Percentiles rank a stretch among this genome's conserved stretches.
phyloP scores from a whole-genome alignment of 2,113 vertebrate genomes.

The Caracal caracal region DNA sequence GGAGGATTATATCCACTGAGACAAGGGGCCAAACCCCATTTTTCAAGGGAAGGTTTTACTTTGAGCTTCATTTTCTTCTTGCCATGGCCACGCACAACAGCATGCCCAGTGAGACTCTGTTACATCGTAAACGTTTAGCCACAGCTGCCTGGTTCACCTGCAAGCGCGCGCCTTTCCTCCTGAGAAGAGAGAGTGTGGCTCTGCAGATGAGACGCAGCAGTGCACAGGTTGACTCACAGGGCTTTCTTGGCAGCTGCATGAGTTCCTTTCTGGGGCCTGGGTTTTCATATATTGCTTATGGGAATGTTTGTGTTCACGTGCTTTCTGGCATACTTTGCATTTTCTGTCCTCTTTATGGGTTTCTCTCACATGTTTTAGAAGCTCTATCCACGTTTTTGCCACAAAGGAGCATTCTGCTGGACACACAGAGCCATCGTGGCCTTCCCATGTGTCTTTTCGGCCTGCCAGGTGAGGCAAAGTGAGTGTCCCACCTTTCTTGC shows the following conservation, averaged over 20 bases:
- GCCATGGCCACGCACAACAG: constrained; percentile 89
- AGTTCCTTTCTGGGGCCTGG: constrained; percentile 84
- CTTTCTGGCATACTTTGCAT: constrained; percentile 88
- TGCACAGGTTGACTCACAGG: constrained; percentile 92
- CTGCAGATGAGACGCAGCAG: constrained; percentile 90
- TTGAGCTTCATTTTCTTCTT: constrained; percentile 89
- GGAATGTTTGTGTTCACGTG: constrained; percentile 83
- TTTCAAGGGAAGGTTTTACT: constrained; percentile 84
- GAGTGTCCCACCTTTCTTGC: constrained; percentile 87
- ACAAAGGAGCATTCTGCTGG: constrained; percentile 89
- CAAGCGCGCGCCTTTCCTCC: constrained; percentile 87
- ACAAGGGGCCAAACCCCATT: constrained; percentile 85
- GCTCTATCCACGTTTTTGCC: constrained; percentile 94
- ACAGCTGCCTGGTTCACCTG: constrained; percentile 88
- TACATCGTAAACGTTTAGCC: constrained; percentile 92
- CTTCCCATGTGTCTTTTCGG: constrained; percentile 89
- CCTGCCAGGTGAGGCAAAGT: constrained; percentile 84
- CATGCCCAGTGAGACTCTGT: constrained; percentile 92
- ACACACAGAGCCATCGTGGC: constrained; percentile 92
- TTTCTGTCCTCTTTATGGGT: constrained; percentile 85
- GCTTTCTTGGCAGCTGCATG: constrained; percentile 87
- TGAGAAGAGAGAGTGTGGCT: constrained; percentile 93
- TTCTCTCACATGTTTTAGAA: constrained; percentile 88
- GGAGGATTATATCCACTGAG: constrained; percentile 89
- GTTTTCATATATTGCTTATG: constrained; percentile 88